Conservation (phyloP, 1,140 invertebrate genomes). For the Aethina tumida region DNA sequence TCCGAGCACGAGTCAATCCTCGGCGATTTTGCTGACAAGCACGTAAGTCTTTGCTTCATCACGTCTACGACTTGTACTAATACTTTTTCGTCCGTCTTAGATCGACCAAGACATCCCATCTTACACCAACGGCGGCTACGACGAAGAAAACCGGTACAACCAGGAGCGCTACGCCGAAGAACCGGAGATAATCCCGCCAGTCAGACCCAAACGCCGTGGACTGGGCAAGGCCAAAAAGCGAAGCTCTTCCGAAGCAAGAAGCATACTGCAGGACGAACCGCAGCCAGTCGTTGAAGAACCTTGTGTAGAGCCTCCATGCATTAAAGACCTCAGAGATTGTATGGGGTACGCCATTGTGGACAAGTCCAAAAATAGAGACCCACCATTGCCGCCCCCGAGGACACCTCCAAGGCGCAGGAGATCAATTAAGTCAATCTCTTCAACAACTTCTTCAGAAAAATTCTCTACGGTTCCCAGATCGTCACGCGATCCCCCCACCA, state of each 20-base stretch:
- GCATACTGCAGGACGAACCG: slow-evolving; percentile 6
- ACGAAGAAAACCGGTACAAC: slow-evolving; percentile 8
- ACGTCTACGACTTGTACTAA: too few species aligned
- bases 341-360: slow-evolving; percentile 60
- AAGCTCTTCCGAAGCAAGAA: too few species aligned
- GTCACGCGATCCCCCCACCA: slow-evolving; percentile 32
- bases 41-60: too few species aligned
- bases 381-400: slow-evolving; percentile 44
- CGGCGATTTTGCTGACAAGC: slow-evolving; percentile 29
- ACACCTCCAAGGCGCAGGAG: slow-evolving; percentile 38
- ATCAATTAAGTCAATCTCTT: slow-evolving; percentile 27
- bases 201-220: slow-evolving; percentile 6
- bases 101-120: too few species aligned
- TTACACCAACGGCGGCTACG: slow-evolving; percentile 6
- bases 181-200: slow-evolving; percentile 5
- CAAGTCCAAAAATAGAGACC: slow-evolving; percentile 44
- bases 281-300: slow-evolving; percentile 11
- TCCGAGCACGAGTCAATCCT: slow-evolving; percentile 40
- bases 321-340: slow-evolving; percentile 35
- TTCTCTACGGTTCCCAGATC: slow-evolving; percentile 44
- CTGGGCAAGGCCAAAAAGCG: too few species aligned
- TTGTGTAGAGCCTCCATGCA: slow-evolving; percentile 30
- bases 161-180: slow-evolving; percentile 9
- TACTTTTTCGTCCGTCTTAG: neutral
- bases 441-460: slow-evolving; percentile 25